Base-by-base conservation (phyloP, 2,113 vertebrate species). In the Crotophaga sulcirostris region DNA sequence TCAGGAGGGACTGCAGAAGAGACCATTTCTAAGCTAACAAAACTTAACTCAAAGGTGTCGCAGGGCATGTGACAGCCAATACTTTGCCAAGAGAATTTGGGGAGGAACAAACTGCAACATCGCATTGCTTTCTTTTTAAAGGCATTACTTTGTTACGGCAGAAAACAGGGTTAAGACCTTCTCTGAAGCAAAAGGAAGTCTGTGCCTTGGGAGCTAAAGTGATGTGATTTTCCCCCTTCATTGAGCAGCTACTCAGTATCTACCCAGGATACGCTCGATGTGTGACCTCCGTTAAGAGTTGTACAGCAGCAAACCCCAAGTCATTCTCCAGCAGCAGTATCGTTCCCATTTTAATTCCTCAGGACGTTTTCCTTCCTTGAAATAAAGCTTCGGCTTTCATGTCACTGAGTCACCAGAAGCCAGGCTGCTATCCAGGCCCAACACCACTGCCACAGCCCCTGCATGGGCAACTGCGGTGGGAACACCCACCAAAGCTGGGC, bases 151-250 rank as follows among this genome's bases (percentile, higher is more conserved):
- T 40, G 44, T 52, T 87, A 75, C 75, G 55, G 64, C 52, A 70
- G 80, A 90, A 95, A 87, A 90, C 0, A 0, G 87, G 63, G 81
- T 38, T 34, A 62, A 92, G 69, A 49, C 49, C 38, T 90, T 67
- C 63, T 92, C 25, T 59, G 36, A 56, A 16, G 55, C 62, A 63
- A 84, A 88, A 76, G 6, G 38, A 92, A 93, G 93, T 85, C 91
- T 38, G 47, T 74, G 75, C 31, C 36, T 77, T 62, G 56, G 63
- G 62, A 95, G 18, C 42, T 44, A 17, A 36, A 80, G 23, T 16
- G 49, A 49, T 0, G 6, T 15, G 67, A 86, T 76, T 81, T 64
- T 1, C 17, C 12, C 26, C 7, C 11, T n/a, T 60, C 1, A 3
- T 11, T 55, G 49, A 92, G 56, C 68, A 86, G 72, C 73, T 56